A percentile compares a stretch with the other conserved stretches of the same genome.
Evolutionary conservation across 2,888 invertebrate species (phyloP).

Genomic region (Epinotia demarniana): DNA sequence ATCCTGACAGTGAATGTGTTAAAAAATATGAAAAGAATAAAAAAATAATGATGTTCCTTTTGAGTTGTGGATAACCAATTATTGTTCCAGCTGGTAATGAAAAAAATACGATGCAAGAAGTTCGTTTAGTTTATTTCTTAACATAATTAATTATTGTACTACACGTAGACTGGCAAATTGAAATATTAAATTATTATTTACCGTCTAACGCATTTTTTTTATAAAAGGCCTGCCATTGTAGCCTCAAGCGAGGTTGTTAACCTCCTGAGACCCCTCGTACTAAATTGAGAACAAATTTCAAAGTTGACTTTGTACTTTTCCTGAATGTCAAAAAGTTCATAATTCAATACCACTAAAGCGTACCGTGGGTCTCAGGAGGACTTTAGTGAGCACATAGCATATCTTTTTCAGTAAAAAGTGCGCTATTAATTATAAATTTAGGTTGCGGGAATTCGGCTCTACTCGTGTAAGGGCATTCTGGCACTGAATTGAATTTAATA

Average conservation of each 20-base stretch:
- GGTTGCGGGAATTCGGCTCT: not conserved
- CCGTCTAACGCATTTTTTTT: not conserved
- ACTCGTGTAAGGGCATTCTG: not conserved
- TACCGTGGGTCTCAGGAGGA: too few species aligned
- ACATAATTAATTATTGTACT: not conserved
- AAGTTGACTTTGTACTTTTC: too few species aligned
- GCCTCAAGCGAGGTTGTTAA: not conserved
- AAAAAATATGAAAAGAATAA: too few species aligned
- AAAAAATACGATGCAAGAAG: too few species aligned
- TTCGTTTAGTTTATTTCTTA: too few species aligned
- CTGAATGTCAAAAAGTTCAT: too few species aligned
- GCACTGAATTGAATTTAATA: not conserved
- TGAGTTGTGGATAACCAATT: too few species aligned
- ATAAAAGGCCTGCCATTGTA: not conserved
- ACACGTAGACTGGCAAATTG: not conserved
- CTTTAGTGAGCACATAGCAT: not conserved
- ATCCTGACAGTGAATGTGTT: too few species aligned
- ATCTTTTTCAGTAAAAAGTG: not conserved
- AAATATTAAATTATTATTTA: not conserved
- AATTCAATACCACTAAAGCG: too few species aligned
- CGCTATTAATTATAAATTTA: not conserved
- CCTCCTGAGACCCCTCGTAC: too few species aligned
- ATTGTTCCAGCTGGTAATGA: too few species aligned
- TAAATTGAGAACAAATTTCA: too few species aligned
- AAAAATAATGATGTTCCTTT: not conserved